Evolutionary conservation across 2,797 vertebrate species (phyloP).

Genomic region (Morus bassanus): DNA sequence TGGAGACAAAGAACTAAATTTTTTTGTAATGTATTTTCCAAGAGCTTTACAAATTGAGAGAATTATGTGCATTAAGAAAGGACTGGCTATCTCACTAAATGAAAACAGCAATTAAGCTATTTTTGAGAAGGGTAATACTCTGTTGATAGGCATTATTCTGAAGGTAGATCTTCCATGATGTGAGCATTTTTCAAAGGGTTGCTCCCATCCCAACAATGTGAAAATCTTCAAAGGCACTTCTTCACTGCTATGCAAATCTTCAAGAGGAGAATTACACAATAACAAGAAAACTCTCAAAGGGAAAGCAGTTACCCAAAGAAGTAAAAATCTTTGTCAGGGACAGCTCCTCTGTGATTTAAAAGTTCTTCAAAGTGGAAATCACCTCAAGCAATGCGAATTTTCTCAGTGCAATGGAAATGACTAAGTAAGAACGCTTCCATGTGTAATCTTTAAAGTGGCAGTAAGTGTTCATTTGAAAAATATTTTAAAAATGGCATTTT

Average conservation of each 20-base stretch:
- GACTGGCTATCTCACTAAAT: background rate
- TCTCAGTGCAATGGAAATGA: constrained; percentile 3
- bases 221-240: constrained; percentile 60
- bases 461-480: constrained; percentile 30
- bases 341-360: constrained; percentile 48
- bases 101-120: background rate
- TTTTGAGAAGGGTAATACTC: background rate
- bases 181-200: background rate
- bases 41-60: background rate
- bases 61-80: background rate
- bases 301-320: constrained; percentile 56
- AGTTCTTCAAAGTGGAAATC: constrained; percentile 64
- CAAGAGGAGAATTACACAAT: constrained; percentile 64
- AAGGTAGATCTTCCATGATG: background rate
- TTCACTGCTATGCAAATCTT: constrained; percentile 70
- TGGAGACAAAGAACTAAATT: background rate
- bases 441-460: constrained; percentile 49
- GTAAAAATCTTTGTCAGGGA: constrained; percentile 61
- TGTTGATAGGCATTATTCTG: background rate
- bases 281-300: constrained; percentile 57
- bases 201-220: background rate
- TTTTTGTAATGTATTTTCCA: background rate
- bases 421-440: background rate
- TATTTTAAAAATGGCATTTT: background rate
- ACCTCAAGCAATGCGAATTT: constrained; percentile 63